Evolutionary conservation across 2,113 vertebrate genomes (phyloP).

Genomic region (Acrocephalus arundinaceus): DNA sequence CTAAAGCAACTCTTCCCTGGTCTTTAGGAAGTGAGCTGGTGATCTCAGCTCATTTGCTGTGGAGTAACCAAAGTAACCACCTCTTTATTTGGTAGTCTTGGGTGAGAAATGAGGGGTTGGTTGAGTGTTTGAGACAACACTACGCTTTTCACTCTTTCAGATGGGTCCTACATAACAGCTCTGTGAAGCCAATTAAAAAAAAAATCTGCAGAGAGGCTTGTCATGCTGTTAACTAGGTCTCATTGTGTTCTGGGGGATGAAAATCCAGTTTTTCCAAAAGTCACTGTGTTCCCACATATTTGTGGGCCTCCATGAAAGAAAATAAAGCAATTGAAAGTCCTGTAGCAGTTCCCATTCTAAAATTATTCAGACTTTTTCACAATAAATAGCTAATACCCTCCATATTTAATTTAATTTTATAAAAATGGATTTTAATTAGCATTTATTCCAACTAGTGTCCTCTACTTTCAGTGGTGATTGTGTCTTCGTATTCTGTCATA

Average conservation of each 20-base stretch:
- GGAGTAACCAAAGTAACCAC: not conserved
- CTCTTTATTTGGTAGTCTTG: not conserved
- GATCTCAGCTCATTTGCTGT: not conserved
- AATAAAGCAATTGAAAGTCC: not conserved
- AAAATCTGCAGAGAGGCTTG: not conserved
- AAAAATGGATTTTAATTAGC: not conserved
- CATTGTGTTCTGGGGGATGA: not conserved
- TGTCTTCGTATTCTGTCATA: not conserved
- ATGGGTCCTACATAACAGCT: not conserved
- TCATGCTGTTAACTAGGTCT: not conserved
- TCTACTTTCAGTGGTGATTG: not conserved
- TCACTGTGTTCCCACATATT: not conserved
- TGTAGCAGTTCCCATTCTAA: not conserved
- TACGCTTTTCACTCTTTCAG: not conserved
- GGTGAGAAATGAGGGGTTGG: not conserved
- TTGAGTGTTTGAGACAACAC: not conserved
- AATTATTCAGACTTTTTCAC: not conserved
- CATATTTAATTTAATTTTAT: not conserved
- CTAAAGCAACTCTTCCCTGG: constrained; percentile 1
- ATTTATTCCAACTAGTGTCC: not conserved
- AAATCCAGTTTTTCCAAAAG: constrained; percentile 28
- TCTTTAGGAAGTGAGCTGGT: not conserved
- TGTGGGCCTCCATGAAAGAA: not conserved
- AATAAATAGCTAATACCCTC: not conserved
- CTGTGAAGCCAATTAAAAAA: not conserved